Conservation (phyloP, 2,797 vertebrate genomes). For the Salarias fasciatus region DNA sequence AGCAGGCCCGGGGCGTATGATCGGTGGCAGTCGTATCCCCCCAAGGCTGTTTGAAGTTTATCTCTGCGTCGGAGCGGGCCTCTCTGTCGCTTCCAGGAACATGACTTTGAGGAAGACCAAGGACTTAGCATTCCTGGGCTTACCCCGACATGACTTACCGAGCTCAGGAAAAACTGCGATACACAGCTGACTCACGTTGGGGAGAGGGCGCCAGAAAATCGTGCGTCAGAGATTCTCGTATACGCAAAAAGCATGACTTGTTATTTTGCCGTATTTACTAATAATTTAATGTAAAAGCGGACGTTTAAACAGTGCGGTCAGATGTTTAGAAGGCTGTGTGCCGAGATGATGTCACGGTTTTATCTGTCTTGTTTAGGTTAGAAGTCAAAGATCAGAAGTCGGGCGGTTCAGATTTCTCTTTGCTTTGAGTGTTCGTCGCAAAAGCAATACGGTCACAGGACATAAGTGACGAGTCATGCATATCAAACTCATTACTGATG, state of each 20-base stretch:
- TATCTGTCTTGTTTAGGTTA: too few relatives aligned
- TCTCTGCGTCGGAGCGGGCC: slow-evolving; percentile 65
- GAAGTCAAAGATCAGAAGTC: too few relatives aligned
- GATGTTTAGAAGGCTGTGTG: too few relatives aligned
- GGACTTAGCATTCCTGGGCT: slow-evolving; percentile 58
- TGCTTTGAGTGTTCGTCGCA: too few relatives aligned
- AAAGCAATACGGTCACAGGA: too few relatives aligned
- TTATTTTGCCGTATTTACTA: slow-evolving; percentile 48
- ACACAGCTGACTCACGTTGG: slow-evolving; percentile 65
- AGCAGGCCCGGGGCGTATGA: slow-evolving; percentile 64
- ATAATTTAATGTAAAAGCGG: slow-evolving; percentile 53
- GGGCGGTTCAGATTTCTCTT: too few relatives aligned
- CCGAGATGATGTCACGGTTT: too few relatives aligned
- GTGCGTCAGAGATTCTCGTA: slow-evolving; percentile 62
- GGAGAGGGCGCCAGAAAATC: slow-evolving; percentile 31
- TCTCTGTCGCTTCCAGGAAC: slow-evolving; percentile 75
- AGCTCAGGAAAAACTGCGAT: slow-evolving; percentile 40
- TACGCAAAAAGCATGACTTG: slow-evolving; percentile 43
- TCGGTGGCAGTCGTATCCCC: slow-evolving; percentile 62
- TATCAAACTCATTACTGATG: too few relatives aligned
- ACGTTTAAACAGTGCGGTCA: slow-evolving; percentile 50
- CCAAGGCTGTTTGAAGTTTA: slow-evolving; percentile 77
- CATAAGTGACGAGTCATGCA: too few relatives aligned
- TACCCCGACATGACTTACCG: slow-evolving; percentile 57
- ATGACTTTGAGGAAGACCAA: slow-evolving; percentile 50